Evolutionary conservation across 1,140 invertebrate genomes (phyloP), one percentile per base, ranked within the genome.

Genomic region (Lutraria rhynchaena): DNA sequence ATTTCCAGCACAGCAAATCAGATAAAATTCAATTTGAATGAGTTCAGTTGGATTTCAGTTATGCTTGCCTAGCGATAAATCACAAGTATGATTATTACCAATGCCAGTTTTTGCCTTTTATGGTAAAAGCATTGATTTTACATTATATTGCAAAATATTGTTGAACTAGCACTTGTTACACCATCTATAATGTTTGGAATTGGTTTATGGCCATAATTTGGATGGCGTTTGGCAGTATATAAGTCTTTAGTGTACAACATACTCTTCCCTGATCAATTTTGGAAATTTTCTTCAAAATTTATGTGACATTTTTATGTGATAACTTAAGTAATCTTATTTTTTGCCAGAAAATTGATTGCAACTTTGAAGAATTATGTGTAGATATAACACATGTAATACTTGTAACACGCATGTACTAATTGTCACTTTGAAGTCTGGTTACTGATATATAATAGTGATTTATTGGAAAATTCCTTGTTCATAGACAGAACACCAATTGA

Each of bases 81-180:
- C 33, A 31, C 41, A 15, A 41, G 37, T 5, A 67, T 49, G 44
- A 46, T 67, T 67, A 67, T 31, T 24, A 41, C 44, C 5, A 22
- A 35, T 74, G 15, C 33, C 37, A 17, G 29, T 60, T 74, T 74
- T 35, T 58, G 29, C 57, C 53, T 74, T 74, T 74, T 74, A 74
- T 74, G 53, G 57, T 57, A 74, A 46, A 74, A 60, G 37, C 53
- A 74, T 74, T 60, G 71, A 74, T 74, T 74, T 74, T 33, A 74
- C 71, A 46, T 74, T 57, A 74, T 57, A 57, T 57, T 37, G 15
- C 51, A 17, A 58, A 74, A 46, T 46, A 35, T 44, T 74, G 71
- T 74, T 60, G 71, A 51, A 74, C 53, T 41, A 58, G 70, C 53
- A 74, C 71, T 74, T 74, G 71, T 74, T 44, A 74, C 33, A 27